Evolutionary conservation across 1,140 invertebrate genomes (phyloP), one percentile per base, ranked within the genome.

Genomic region (Aphelinus atriplicis): DNA sequence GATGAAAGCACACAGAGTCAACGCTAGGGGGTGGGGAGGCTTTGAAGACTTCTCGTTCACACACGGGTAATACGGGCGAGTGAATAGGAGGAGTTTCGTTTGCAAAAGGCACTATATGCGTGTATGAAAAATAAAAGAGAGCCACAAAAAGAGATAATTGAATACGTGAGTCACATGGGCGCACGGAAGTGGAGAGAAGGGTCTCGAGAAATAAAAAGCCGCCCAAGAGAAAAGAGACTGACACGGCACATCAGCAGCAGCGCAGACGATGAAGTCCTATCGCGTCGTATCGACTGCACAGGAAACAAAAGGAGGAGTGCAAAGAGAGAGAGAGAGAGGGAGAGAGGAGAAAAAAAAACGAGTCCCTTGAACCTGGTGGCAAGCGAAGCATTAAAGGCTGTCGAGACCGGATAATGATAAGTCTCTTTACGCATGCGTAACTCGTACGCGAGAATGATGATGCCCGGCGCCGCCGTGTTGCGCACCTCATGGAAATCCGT

Each of bases 281-380:
- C 71, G 64, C 66, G 65, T 68, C 67, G 71, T 72, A 77, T 78
- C 64, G 65, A 62, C 65, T 68, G 77, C 51, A 61, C 50, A 75
- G 75, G 77, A 79, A 81, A 80, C 77, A 76, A 78, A 78, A 78
- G 26, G 26, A 26, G 26, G 26, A 26, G 26, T 26, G 26, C 26
- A 26, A 26, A 26, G 26, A 26, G 26, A 73, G 56, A 78, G 76
- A 64, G 55, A n/a, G 48, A 69, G 66, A 73, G 47, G 51, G 42
- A 55, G 10, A 68, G 51, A 50, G 56, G 53, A 46, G 68, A 71
- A 60, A 45, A 60, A 71, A 60, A 60, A 71, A 60, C 55, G 72
- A 78, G 81, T 83, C 78, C 80, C 81, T 83, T 81, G 80, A 83
- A 83, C 81, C 79, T 80, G 80, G 78, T 78, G 81, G 58, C 66